Base-by-base conservation (phyloP, 2,888 invertebrate species). In the Philhelius pedissequus region DNA sequence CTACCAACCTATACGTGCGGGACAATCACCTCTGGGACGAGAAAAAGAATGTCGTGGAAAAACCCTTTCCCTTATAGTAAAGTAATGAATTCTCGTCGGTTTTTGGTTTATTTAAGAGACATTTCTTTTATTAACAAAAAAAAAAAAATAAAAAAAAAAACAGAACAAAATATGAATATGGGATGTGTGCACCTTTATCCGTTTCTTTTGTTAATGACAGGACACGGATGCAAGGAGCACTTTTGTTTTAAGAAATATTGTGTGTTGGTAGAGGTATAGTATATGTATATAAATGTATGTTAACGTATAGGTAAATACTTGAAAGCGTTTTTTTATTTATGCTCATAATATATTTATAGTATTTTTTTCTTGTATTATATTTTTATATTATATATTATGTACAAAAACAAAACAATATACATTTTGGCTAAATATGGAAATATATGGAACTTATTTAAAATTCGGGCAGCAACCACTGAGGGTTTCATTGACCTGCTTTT, bases 81-180 rank as follows among this genome's bases (percentile, higher is more conserved):
- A 80, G 80, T 80, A 84, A 84, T 80, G 84, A 84, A 84, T 84
- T 84, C 75, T 27, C 66, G 74, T 83, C 43, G 56, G 45, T 79
- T 83, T 56, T 83, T 83, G 79, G 74, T 83, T 74, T 78, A 77
- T 82, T 83, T 64, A 74, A 83, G 70, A 69, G 56, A 83, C 74
- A 70, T 73, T 78, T 56, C 69, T 68, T 45, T 68, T 78, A 83
- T 78, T 56, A 73, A 62, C 20, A 78, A 74, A 48, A 11, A 25
- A 4, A 66, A 38, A 18, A 8, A 48, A 56, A 69, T 38, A 20
- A 48, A 11, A 25, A 22, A 18, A 3, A 43, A 18, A 18, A 62
- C 18, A 9, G 30, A 30, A 54, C n/a, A 54, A 32, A 56, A 56
- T 64, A 15, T 45, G 48, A 64, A 64, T 64, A 30, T 40, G 8